Evolutionary conservation across 30 jellyfish, hydroid and myxozoan species (phyloP).

Genomic region (Aurelia aurita): DNA sequence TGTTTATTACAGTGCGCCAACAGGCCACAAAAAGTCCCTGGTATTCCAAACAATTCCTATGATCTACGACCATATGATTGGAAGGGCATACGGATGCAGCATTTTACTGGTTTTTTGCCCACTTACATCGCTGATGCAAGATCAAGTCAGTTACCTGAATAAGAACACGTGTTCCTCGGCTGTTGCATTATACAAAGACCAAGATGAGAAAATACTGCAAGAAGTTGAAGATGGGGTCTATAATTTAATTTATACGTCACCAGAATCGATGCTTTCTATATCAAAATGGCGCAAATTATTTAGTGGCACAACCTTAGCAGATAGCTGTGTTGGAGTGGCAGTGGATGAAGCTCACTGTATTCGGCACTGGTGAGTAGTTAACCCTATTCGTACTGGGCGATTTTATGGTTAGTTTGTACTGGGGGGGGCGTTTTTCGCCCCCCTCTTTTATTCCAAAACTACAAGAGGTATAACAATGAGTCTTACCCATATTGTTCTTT

Average conservation of each 20-base stretch:
- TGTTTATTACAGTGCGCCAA: no score
- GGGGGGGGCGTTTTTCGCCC: no score
- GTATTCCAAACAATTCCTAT: constrained; percentile 13
- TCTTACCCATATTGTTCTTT: no score
- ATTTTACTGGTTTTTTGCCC: constrained; percentile 7
- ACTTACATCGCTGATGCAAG: constrained; percentile 4
- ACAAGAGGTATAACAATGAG: no score
- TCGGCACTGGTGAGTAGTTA: no score
- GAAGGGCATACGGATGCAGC: neutral
- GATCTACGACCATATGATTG: no score
- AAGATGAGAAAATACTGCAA: constrained; percentile 7
- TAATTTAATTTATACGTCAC: no score
- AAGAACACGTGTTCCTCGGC: neutral
- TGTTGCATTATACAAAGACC: neutral
- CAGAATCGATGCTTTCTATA: constrained; percentile 21
- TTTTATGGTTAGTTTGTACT: no score
- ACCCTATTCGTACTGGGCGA: no score
- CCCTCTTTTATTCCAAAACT: no score
- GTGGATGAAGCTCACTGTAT: no score
- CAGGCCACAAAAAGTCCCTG: constrained; percentile 16
- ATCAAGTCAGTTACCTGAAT: neutral
- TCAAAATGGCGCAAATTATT: constrained; percentile 2
- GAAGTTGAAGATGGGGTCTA: neutral
- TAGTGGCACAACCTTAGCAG: neutral
- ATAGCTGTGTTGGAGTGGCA: no score